Conservation (phyloP, 2,113 vertebrate genomes). For the Hyaena hyaena region DNA sequence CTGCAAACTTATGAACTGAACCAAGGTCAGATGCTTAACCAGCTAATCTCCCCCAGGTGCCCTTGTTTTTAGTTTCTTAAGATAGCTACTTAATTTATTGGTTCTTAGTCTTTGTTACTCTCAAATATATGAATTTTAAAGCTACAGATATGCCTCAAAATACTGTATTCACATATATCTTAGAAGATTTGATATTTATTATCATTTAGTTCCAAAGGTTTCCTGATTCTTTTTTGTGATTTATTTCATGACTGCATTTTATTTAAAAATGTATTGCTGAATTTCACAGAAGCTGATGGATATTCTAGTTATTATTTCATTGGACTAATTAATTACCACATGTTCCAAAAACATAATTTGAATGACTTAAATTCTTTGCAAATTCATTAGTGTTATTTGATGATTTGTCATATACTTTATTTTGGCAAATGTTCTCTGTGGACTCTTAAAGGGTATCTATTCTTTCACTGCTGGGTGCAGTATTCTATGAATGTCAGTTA, state of each 20-base stretch:
- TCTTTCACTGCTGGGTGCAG: background rate
- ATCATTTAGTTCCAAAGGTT: background rate
- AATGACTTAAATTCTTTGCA: background rate
- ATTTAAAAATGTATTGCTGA: background rate
- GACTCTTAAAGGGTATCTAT: background rate
- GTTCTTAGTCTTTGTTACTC: background rate
- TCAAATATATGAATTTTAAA: background rate
- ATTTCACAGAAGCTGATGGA: background rate
- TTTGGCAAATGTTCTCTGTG: background rate
- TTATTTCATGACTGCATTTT: background rate
- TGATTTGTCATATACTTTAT: background rate
- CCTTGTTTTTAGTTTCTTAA: background rate
- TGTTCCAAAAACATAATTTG: background rate
- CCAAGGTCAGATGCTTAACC: no score
- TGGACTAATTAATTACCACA: background rate
- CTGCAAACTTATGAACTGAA: no score
- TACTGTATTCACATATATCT: background rate
- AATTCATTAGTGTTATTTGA: background rate
- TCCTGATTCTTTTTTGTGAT: background rate
- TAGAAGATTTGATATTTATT: background rate
- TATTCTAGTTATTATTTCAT: background rate
- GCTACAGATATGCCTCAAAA: background rate
- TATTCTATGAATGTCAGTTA: background rate
- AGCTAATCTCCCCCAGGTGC: no score
- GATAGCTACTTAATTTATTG: background rate